Percentiles rank a stretch among this genome's conserved stretches.
Conservation (phyloP, 2,888 invertebrate species). For the Orgyia antiqua region DNA sequence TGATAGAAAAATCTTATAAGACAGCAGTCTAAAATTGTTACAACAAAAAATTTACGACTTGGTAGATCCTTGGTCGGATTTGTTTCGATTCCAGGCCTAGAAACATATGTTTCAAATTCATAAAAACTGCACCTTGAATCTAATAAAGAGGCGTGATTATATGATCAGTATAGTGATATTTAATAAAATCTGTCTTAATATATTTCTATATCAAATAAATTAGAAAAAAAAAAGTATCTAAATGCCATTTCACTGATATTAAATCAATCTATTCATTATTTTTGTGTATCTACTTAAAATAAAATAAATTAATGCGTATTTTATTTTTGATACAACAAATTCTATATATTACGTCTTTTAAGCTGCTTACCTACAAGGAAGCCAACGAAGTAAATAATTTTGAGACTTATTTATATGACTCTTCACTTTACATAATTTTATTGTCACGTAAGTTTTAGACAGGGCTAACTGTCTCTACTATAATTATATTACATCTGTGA, state of each 20-base stretch:
- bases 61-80: too few relatives aligned
- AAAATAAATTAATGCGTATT: conserved; percentile 49
- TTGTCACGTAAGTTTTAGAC: conserved; percentile 46
- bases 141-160: too few relatives aligned
- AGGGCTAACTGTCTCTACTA: conserved; percentile 33
- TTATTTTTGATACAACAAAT: conserved; percentile 76
- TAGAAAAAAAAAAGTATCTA: conserved; percentile 17
- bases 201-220: conserved; percentile 22
- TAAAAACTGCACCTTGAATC: too few relatives aligned
- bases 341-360: conserved; percentile 64
- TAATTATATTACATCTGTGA: conserved; percentile 28
- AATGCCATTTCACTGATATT: conserved; percentile 32
- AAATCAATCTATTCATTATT: conserved; percentile 45
- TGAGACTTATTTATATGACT: conserved; percentile 52
- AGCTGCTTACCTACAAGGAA: conserved; percentile 60
- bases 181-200: conserved; percentile 22
- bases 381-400: conserved; percentile 53
- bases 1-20: too few relatives aligned
- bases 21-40: too few relatives aligned
- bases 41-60: too few relatives aligned
- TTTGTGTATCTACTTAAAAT: conserved; percentile 47
- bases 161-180: too few relatives aligned
- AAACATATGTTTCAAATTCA: too few relatives aligned
- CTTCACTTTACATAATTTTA: conserved; percentile 57
- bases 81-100: too few relatives aligned